Percentiles rank a stretch among this genome's conserved stretches.
These are phyloP conservation scores for Miichthys miiuy DNA, from an alignment of 2,797 vertebrate genomes.

Conservation along the genomic window DNA sequence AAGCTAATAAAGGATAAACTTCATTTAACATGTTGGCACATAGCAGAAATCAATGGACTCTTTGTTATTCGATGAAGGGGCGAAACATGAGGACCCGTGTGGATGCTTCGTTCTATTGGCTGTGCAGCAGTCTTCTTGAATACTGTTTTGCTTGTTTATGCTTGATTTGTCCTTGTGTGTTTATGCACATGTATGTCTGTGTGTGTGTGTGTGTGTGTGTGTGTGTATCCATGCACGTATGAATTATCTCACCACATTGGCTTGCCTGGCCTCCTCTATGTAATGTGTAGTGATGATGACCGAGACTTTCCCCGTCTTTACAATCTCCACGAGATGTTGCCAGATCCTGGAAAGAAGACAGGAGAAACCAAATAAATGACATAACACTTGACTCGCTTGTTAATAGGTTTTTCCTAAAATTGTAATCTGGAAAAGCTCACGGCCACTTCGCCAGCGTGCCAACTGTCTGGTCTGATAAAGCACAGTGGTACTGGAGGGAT, in stretches of 20 bases:
- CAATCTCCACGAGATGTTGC: slow-evolving; percentile 89
- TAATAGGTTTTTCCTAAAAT: slow-evolving; percentile 32
- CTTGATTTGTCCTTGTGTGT: slow-evolving; percentile 14
- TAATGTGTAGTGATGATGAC: slow-evolving; percentile 90
- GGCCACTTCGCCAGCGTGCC: slow-evolving; percentile 24
- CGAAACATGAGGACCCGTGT: neutral
- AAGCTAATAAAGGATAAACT: slow-evolving; percentile 33
- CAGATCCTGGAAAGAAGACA: slow-evolving; percentile 80
- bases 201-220: neutral
- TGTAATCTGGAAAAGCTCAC: slow-evolving; percentile 18
- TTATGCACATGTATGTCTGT: neutral
- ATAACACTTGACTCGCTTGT: slow-evolving; percentile 14
- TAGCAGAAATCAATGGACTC: slow-evolving; percentile 42
- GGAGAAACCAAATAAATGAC: slow-evolving; percentile 31
- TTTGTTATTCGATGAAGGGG: slow-evolving; percentile 44
- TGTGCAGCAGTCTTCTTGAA: neutral
- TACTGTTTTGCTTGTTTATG: slow-evolving; percentile 5
- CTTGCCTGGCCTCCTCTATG: slow-evolving; percentile 88
- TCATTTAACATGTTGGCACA: slow-evolving; percentile 19
- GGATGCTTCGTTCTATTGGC: slow-evolving; percentile 19
- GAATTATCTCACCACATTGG: slow-evolving; percentile 82
- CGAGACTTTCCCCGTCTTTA: slow-evolving; percentile 85
- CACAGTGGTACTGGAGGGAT: neutral
- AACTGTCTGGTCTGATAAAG: slow-evolving; percentile 37
- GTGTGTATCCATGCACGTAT: slow-evolving; percentile 13